These are phyloP conservation scores for Lagocephalus sceleratus DNA, from an alignment of 2,797 vertebrate species.

Conservation along the genomic window DNA sequence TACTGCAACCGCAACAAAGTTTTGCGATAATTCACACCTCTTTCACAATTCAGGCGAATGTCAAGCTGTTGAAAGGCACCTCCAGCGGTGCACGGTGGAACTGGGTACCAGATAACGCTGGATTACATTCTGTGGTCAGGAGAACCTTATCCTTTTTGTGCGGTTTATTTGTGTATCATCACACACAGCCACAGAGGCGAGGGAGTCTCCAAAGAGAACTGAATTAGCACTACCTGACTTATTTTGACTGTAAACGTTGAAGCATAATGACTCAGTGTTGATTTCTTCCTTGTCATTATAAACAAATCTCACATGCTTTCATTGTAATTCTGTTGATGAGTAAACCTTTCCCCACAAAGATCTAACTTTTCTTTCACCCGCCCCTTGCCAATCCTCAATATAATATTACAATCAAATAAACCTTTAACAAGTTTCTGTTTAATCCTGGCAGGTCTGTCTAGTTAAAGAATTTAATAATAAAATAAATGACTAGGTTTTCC, in stretches of 20 bases:
- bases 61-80: conserved; percentile 20
- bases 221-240: conserved; percentile 50
- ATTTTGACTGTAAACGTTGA: neutral
- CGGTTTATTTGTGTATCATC: conserved; percentile 41
- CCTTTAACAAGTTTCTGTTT: no score
- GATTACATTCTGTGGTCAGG: conserved; percentile 30
- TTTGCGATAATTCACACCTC: no score
- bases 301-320: conserved; percentile 2
- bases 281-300: conserved; percentile 20
- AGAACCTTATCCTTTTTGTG: conserved; percentile 43
- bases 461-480: conserved; percentile 42
- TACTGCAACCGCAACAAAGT: no score
- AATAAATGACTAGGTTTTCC: conserved; percentile 28
- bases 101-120: conserved; percentile 28
- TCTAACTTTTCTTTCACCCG: conserved; percentile 20
- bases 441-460: conserved; percentile 35
- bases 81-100: conserved; percentile 15
- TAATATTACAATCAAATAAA: no score
- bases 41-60: no score
- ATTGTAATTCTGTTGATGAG: conserved; percentile 19
- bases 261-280: conserved; percentile 42
- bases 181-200: conserved; percentile 53
- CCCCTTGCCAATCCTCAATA: conserved; percentile 35
- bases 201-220: conserved; percentile 45
- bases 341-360: conserved; percentile 22